phyloP scores from a whole-genome alignment of 1,140 invertebrate genomes.

The Sitobion miscanthi region DNA sequence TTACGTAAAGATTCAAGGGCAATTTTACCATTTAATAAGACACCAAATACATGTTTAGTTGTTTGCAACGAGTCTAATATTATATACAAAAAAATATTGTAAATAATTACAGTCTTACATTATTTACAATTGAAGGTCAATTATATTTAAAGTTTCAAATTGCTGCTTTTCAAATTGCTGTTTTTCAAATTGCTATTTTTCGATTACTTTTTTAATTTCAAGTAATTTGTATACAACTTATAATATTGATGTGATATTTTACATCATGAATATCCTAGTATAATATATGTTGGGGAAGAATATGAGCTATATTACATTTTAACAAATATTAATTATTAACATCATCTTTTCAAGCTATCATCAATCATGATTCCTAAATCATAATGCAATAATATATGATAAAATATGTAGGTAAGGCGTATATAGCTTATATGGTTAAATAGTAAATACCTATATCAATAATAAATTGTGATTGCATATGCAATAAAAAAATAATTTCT shows the following conservation, averaged over 20 bases:
- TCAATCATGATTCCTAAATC: not conserved
- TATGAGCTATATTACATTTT: not conserved
- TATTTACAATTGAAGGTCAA: not conserved
- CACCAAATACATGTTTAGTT: not conserved
- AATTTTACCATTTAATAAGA: not conserved
- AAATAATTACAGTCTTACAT: not conserved
- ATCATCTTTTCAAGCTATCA: not conserved
- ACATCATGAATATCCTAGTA: not conserved
- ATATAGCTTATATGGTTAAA: not conserved
- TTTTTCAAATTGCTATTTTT: not conserved
- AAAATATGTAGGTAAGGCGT: not conserved
- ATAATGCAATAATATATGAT: not conserved
- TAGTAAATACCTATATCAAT: too few species aligned
- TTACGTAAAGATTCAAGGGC: conserved; percentile 39
- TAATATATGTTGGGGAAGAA: not conserved
- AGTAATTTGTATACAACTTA: not conserved
- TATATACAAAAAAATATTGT: not conserved
- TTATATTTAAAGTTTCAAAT: not conserved
- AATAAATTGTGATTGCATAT: too few species aligned
- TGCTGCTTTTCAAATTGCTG: not conserved
- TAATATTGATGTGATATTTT: not conserved
- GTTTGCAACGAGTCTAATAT: not conserved
- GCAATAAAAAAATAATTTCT: not conserved
- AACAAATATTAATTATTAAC: not conserved
- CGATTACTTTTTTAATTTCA: not conserved